Conservation (phyloP, 2,888 invertebrate species). For the Hydroisotoma schaefferi region DNA sequence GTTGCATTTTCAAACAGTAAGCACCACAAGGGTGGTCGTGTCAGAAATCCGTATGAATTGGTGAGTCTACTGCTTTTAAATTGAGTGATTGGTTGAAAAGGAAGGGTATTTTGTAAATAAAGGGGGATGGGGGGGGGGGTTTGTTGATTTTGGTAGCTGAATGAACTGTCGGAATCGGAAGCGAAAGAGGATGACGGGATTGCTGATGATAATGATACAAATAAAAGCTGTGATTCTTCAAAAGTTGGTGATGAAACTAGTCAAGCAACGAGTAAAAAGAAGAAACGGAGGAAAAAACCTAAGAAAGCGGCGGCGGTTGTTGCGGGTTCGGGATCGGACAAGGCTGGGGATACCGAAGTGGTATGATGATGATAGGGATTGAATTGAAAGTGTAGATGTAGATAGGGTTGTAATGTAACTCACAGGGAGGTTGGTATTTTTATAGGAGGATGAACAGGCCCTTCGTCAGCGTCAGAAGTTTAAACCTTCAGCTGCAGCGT, state of each 20-base stretch:
- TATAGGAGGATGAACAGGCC: conserved; percentile 64
- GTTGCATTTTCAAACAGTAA: conserved; percentile 30
- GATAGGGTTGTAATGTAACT: not conserved
- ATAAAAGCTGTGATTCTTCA: conserved; percentile 33
- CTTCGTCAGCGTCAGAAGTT: conserved; percentile 57
- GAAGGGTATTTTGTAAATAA: too few relatives aligned
- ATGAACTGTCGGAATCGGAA: conserved; percentile 67
- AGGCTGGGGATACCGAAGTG: conserved; percentile 32
- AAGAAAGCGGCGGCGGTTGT: conserved; percentile 32
- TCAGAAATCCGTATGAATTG: conserved; percentile 64
- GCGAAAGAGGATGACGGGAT: conserved; percentile 63
- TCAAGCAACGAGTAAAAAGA: conserved; percentile 57
- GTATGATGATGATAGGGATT: conserved; percentile 7
- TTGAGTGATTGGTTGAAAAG: conserved; percentile 8
- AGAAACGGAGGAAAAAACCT: conserved; percentile 61
- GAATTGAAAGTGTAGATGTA: not conserved
- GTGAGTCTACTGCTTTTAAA: too few relatives aligned
- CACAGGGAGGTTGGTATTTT: not conserved
- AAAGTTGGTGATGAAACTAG: conserved; percentile 40
- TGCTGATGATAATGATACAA: conserved; percentile 45
- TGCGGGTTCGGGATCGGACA: conserved; percentile 13
- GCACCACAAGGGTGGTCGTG: conserved; percentile 37
- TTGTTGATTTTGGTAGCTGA: conserved; percentile 58
- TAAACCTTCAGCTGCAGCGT: conserved; percentile 67
- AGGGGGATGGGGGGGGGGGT: too few relatives aligned